Conservation (phyloP, 2,888 invertebrate species). For the Atethmia centrago region DNA sequence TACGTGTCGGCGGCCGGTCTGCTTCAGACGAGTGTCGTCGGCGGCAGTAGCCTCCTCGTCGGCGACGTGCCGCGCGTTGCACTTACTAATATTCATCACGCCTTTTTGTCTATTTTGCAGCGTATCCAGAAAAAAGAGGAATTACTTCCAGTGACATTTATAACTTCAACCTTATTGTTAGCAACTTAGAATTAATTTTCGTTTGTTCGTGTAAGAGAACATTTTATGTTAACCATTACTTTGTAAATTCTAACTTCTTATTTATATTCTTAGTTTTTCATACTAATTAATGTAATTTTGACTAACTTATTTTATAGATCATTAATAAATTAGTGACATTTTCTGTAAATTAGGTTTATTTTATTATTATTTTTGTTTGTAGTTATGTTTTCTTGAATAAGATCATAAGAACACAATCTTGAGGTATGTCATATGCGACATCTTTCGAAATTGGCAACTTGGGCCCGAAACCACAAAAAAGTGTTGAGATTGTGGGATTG, state of each 20-base stretch:
- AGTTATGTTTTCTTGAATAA: conserved; percentile 3
- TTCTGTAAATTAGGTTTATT: conserved; percentile 46
- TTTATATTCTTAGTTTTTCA: conserved; percentile 54
- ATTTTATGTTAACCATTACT: conserved; percentile 76
- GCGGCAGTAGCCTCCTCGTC: too few species aligned
- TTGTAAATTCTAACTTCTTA: conserved; percentile 62
- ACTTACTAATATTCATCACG: not conserved
- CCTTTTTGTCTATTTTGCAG: conserved; percentile 72
- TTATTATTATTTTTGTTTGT: conserved; percentile 10
- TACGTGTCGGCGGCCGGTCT: too few species aligned
- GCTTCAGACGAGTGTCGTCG: too few species aligned
- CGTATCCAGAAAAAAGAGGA: conserved; percentile 83
- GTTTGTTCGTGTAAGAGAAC: conserved; percentile 74
- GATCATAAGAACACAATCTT: not conserved
- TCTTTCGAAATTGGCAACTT: not conserved
- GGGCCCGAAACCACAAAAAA: not conserved
- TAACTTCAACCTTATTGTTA: conserved; percentile 43
- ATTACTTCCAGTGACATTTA: conserved; percentile 80
- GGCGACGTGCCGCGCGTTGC: too few species aligned
- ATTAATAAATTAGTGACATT: conserved; percentile 52
- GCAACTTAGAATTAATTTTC: conserved; percentile 63
- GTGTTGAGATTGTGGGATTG: conserved; percentile 42
- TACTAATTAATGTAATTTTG: conserved; percentile 55
- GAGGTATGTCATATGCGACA: not conserved
- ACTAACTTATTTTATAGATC: conserved; percentile 61